phyloP scores from a whole-genome alignment of 1,140 invertebrate genomes.

The Conopomorpha cramerella region DNA sequence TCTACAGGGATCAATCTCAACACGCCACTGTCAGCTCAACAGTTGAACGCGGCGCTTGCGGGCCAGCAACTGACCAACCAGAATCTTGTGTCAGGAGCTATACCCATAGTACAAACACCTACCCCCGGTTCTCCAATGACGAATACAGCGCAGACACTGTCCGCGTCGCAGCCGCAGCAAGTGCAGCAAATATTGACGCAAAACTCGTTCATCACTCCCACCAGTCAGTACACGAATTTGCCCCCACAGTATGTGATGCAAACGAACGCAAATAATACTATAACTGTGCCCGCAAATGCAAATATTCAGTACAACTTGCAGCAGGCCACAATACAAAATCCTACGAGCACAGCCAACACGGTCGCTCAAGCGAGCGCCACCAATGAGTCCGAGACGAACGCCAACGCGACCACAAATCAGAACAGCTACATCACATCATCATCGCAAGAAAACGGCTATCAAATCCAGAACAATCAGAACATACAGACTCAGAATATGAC shows the following conservation, averaged over 20 bases:
- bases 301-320: constrained; percentile 35
- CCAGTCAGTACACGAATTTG: constrained; percentile 31
- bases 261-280: constrained; percentile 21
- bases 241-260: constrained; percentile 45
- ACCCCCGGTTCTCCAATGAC: constrained; percentile 31
- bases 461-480: constrained; percentile 15
- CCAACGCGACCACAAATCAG: constrained; percentile 26
- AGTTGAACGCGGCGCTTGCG: constrained; percentile 39
- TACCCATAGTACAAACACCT: constrained; percentile 40
- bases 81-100: constrained; percentile 31
- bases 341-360: constrained; percentile 15
- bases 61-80: constrained; percentile 32
- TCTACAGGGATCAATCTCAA: constrained; percentile 38
- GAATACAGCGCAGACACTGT: constrained; percentile 16
- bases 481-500: constrained; percentile 23
- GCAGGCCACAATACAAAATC: too few relatives aligned
- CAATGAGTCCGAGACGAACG: constrained; percentile 16
- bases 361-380: constrained; percentile 20
- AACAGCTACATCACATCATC: constrained; percentile 38
- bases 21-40: constrained; percentile 39
- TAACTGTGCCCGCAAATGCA: constrained; percentile 25
- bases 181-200: constrained; percentile 37
- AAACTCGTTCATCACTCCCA: constrained; percentile 33
- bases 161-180: constrained; percentile 21
- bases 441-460: constrained; percentile 32